phyloP scores from a whole-genome alignment of 2,888 invertebrate genomes.

The Troides oblongomaculatus region DNA sequence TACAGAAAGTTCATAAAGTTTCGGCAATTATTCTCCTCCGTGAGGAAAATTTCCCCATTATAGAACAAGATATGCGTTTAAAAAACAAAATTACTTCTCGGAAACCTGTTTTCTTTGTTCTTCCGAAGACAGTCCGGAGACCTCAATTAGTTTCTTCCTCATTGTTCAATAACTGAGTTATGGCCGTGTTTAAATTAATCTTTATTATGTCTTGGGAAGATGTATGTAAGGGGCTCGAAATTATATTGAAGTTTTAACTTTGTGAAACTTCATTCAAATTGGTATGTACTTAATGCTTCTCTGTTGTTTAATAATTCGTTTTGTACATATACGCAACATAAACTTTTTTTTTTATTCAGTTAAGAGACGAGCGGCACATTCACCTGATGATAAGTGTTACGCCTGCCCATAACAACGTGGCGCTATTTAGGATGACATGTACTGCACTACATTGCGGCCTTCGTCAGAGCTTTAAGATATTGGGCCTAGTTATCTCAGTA shows the following conservation, averaged over 20 bases:
- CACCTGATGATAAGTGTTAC: too few relatives aligned
- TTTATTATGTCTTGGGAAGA: conserved; percentile 16
- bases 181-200: conserved; percentile 21
- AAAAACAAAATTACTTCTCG: conserved; percentile 25
- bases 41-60: conserved; percentile 9
- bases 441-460: too few relatives aligned
- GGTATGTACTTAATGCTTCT: neutral
- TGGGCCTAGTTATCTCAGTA: too few relatives aligned
- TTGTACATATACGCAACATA: neutral
- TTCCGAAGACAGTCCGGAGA: conserved; percentile 26
- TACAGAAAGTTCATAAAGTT: neutral
- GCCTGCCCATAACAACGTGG: too few relatives aligned
- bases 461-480: too few relatives aligned
- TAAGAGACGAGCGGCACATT: too few relatives aligned
- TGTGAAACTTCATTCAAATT: neutral
- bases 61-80: conserved; percentile 10
- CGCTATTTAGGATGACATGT: too few relatives aligned
- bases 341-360: neutral
- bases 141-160: conserved; percentile 30
- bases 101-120: conserved; percentile 30
- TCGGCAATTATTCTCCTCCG: neutral
- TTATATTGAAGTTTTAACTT: conserved; percentile 11
- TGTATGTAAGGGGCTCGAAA: conserved; percentile 14
- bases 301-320: neutral
- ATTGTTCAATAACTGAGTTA: conserved; percentile 29